Percentiles rank a stretch among this genome's conserved stretches.
Conservation (phyloP, 2,113 vertebrate species). For the Brachyistius frenatus region DNA sequence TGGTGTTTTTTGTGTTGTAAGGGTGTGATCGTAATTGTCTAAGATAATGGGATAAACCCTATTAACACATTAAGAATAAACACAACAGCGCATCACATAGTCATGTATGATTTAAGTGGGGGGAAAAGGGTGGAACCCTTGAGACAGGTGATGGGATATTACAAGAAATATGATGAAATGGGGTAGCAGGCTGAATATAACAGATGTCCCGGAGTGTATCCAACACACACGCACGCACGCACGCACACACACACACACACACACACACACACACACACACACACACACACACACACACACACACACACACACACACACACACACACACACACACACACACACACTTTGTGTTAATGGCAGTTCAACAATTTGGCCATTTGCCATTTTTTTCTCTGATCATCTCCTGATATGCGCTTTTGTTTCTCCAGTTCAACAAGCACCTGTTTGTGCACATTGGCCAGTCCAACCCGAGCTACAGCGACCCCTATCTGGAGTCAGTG, state of each 20-base stretch:
- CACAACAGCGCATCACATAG: slow-evolving; percentile 13
- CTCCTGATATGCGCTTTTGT: slow-evolving; percentile 50
- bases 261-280: too few species aligned
- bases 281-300: too few species aligned
- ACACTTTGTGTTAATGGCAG: slow-evolving; percentile 7
- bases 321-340: too few species aligned
- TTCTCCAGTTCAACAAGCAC: slow-evolving; percentile 93
- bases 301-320: too few species aligned
- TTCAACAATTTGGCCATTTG: slow-evolving; percentile 37
- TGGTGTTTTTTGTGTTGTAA: too few species aligned
- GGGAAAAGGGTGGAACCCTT: slow-evolving; percentile 13
- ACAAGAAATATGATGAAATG: slow-evolving; percentile 23
- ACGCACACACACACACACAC: too few species aligned
- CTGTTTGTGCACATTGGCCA: slow-evolving; percentile 95
- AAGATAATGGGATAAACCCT: neutral
- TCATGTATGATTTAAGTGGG: slow-evolving; percentile 9
- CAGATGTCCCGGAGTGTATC: slow-evolving; percentile 20
- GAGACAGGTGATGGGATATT: slow-evolving; percentile 42
- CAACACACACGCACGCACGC: too few species aligned
- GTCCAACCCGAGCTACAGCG: slow-evolving; percentile 91
- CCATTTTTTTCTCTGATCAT: slow-evolving; percentile 39
- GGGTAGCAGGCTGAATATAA: slow-evolving; percentile 23
- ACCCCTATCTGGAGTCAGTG: slow-evolving; percentile 93
- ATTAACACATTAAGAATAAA: neutral
- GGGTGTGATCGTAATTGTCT: too few species aligned